Evolutionary conservation across 2,888 invertebrate genomes (phyloP).

Genomic region (Sympetrum striolatum): DNA sequence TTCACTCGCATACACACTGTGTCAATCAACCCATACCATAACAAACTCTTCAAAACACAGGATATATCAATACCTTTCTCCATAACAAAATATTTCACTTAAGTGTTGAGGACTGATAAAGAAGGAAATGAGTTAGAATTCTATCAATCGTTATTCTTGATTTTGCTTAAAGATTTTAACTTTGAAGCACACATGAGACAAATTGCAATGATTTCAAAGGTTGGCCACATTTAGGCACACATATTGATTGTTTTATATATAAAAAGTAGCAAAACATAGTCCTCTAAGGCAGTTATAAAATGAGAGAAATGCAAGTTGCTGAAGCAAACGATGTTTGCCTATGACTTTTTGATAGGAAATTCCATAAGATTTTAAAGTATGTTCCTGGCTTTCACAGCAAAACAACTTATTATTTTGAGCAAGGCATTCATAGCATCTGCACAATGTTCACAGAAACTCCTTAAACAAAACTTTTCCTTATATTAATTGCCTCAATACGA

Average conservation of each 20-base stretch:
- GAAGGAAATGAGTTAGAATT: neutral
- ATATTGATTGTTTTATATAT: neutral
- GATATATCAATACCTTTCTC: neutral
- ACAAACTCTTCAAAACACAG: neutral
- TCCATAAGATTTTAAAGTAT: neutral
- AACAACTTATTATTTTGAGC: slow-evolving; percentile 30
- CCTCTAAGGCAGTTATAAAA: slow-evolving; percentile 40
- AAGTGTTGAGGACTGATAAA: neutral
- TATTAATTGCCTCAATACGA: neutral
- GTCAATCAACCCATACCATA: neutral
- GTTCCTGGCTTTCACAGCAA: slow-evolving; percentile 3
- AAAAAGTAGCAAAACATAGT: slow-evolving; percentile 44
- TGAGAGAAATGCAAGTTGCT: slow-evolving; percentile 18
- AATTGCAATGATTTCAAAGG: neutral
- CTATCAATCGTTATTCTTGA: neutral
- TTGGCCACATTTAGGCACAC: neutral
- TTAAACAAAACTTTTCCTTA: neutral
- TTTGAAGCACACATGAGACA: slow-evolving; percentile 6
- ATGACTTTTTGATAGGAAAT: slow-evolving; percentile 10
- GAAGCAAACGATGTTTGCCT: slow-evolving; percentile 16
- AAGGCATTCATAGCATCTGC: slow-evolving; percentile 32
- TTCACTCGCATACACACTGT: neutral
- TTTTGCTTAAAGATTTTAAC: neutral
- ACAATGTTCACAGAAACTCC: neutral
- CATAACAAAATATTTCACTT: slow-evolving; percentile 6